These are phyloP conservation scores for Eurois occulta DNA, from an alignment of 2,888 invertebrate species.

Conservation along the genomic window DNA sequence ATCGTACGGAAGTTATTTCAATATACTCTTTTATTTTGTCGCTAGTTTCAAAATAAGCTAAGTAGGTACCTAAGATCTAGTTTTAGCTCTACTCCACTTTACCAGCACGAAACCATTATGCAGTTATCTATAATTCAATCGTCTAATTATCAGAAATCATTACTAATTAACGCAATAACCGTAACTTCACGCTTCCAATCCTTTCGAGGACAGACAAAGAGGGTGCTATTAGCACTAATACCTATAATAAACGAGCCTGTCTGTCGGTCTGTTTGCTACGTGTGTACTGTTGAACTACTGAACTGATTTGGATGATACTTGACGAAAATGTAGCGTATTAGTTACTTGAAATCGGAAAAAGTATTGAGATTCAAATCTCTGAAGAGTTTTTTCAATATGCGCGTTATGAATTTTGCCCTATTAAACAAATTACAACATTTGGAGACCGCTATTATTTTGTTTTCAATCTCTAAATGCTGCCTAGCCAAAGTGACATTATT, in stretches of 20 bases:
- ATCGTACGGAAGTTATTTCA: neutral
- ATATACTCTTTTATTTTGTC: neutral
- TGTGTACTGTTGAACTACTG: slow-evolving; percentile 9
- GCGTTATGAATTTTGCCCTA: neutral
- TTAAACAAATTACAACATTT: neutral
- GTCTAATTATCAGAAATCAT: slow-evolving; percentile 54
- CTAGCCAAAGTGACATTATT: neutral
- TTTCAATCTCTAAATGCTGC: neutral
- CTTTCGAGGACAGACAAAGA: slow-evolving; percentile 45
- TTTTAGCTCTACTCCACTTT: slow-evolving; percentile 17
- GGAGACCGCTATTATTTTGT: neutral
- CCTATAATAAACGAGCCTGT: slow-evolving; percentile 9
- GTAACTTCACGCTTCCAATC: slow-evolving; percentile 57
- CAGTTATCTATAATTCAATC: slow-evolving; percentile 54
- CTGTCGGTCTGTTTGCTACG: slow-evolving; percentile 24
- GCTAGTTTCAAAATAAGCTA: neutral
- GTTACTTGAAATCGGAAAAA: neutral
- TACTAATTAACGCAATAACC: slow-evolving; percentile 52
- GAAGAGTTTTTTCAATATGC: neutral
- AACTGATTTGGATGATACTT: neutral
- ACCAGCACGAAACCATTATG: slow-evolving; percentile 1
- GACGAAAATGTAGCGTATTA: neutral
- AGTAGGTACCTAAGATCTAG: neutral
- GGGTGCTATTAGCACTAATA: slow-evolving; percentile 45
- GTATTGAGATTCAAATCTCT: neutral